Base-by-base conservation (phyloP, 1,140 invertebrate genomes). In the Triops cancriformis region DNA sequence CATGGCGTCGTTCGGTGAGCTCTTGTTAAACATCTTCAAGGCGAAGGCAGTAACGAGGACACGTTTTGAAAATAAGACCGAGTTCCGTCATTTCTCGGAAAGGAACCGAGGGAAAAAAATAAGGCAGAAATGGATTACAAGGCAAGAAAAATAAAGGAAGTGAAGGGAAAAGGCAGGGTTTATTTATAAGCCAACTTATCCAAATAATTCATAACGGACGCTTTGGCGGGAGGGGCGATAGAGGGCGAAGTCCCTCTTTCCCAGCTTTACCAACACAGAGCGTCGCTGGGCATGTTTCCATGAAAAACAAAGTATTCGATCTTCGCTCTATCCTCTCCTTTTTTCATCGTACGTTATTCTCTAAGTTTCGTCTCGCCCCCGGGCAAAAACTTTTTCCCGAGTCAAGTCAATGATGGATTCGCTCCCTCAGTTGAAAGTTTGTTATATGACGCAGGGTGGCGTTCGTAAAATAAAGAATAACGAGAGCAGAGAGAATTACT, bases 211-310 rank as follows among this genome's bases (percentile, higher is more conserved):
- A 64, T 64, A 64, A 64, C 10, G 51, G 51, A 37, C 31, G 31
- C 31, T 37, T 37, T 37, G 31, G 31, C 7, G 31, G 31, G 31
- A 37, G 31, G 31, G 31, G 31, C 31, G 31, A 7, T 37, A 37
- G 31, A 37, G 31, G 31, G 31, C 31, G 31, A 37, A 7, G 31
- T 37, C 31, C 51, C 5, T 14, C 18, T 64, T 64, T 64, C 18
- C 18, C 18, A n/a, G 18, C n/a, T 64, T 64, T 23, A 64, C 18
- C 51, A 37, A 37, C 31, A 37, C 31, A 18, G 18, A 64, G 51
- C 51, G 9, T n/a, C 51, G 51, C 51, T 64, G 51, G 51, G 51
- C 51, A 64, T 64, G 51, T 64, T 64, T 64, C 51, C 51, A 64
- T 64, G n/a, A 64, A 64, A 64, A 64, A 64, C 51, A 64, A 64